These are phyloP conservation scores for Agrilus planipennis DNA, from an alignment of 1,140 invertebrate genomes.

Conservation along the genomic window DNA sequence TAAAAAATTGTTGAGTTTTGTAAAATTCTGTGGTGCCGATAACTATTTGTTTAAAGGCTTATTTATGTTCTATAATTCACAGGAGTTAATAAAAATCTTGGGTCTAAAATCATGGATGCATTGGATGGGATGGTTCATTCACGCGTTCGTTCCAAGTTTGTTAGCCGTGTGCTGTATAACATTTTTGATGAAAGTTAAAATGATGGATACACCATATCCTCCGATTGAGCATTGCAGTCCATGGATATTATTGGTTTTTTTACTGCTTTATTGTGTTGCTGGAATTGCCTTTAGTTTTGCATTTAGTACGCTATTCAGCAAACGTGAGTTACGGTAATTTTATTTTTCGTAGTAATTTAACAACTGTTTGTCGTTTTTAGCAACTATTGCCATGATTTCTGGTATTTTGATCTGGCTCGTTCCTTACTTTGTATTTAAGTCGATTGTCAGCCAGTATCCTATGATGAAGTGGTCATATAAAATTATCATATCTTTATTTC, in stretches of 20 bases:
- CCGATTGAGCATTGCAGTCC: constrained; percentile 36
- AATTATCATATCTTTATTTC: constrained; percentile 20
- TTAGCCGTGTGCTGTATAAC: constrained; percentile 38
- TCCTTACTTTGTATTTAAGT: constrained; percentile 13
- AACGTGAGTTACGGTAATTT: constrained; percentile 33
- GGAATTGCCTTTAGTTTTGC: constrained; percentile 36
- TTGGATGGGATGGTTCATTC: constrained; percentile 52
- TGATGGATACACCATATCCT: constrained; percentile 25
- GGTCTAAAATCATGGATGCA: constrained; percentile 50
- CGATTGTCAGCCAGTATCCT: background rate
- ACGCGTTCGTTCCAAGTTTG: constrained; percentile 42
- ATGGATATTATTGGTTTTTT: constrained; percentile 38
- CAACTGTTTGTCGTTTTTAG: constrained; percentile 1
- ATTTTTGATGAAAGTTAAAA: constrained; percentile 31
- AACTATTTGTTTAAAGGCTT: background rate
- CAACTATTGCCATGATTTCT: constrained; percentile 2
- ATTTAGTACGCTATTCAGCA: constrained; percentile 41
- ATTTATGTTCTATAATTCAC: background rate
- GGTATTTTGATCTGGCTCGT: constrained; percentile 14
- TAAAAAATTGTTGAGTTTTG: constrained; percentile 3
- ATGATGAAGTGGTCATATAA: constrained; percentile 4
- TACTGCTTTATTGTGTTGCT: constrained; percentile 38
- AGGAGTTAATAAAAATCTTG: constrained; percentile 64
- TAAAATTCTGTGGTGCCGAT: background rate
- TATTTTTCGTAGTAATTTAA: background rate